Evolutionary conservation across 2,888 invertebrate genomes (phyloP).

Genomic region (Ennomos fuscantarius): DNA sequence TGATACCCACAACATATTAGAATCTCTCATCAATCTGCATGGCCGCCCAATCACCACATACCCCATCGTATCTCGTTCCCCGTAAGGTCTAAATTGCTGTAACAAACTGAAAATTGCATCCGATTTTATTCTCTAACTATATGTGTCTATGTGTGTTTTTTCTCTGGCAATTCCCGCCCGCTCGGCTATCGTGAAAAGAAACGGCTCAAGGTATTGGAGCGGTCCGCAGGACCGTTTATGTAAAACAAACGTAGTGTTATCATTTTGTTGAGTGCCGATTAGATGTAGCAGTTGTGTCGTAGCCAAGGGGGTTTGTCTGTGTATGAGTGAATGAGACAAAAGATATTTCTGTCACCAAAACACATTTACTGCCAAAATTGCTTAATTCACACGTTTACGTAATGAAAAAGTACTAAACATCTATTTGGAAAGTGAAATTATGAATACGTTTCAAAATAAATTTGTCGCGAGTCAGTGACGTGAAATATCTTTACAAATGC

Average conservation of each 20-base stretch:
- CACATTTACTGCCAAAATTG: too few species aligned
- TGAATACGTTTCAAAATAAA: not conserved
- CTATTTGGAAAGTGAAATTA: too few species aligned
- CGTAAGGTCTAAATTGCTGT: constrained; percentile 55
- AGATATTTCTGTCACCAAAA: constrained; percentile 61
- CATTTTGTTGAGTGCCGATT: constrained; percentile 72
- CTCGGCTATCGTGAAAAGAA: constrained; percentile 87
- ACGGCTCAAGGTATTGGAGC: constrained; percentile 79
- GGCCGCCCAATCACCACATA: constrained; percentile 57
- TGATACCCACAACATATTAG: constrained; percentile 36
- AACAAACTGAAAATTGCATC: constrained; percentile 80
- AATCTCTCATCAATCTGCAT: constrained; percentile 56
- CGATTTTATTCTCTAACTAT: constrained; percentile 84
- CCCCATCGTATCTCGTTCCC: constrained; percentile 61
- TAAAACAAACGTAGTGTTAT: constrained; percentile 69
- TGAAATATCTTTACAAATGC: constrained; percentile 61
- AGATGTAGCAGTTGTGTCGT: constrained; percentile 82
- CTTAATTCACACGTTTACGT: too few species aligned
- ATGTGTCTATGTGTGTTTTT: constrained; percentile 88
- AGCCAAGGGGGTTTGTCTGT: constrained; percentile 84
- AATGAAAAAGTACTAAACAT: too few species aligned
- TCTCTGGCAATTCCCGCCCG: constrained; percentile 88
- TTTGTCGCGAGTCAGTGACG: constrained; percentile 33
- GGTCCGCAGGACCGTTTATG: constrained; percentile 45
- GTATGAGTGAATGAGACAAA: constrained; percentile 64